Evolutionary conservation across 2,888 invertebrate genomes (phyloP), one percentile per base, ranked within the genome.

Genomic region (Cepaea hortensis): DNA sequence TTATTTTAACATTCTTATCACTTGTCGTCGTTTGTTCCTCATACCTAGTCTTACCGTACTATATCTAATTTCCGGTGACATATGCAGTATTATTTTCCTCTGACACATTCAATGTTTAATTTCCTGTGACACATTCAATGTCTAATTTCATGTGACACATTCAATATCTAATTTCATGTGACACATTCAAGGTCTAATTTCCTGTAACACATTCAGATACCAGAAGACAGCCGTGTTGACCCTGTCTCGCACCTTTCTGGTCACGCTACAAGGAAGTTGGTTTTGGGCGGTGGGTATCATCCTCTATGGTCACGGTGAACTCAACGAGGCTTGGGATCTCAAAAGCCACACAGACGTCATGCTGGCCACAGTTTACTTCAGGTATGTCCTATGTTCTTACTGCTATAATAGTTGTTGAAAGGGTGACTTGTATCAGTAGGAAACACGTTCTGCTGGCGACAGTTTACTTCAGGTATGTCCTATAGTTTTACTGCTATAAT

Each of bases 181-280:
- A 55, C 2, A 55, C 55, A 55, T 55, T 11, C 6, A 11, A 9
- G 6, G 55, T 55, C 55, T 55, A 55, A 55, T 23, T 61, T n/a
- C 23, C 11, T 5, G 48, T 23, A 35, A 23, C 23, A 18, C 75
- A 13, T 46, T 65, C 87, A 87, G 88, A 23, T 87, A 84, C 73
- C 87, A 87, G 62, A 70, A 68, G 35, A 75, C 87, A 20, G 82
- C 85, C 81, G 91, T 95, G 18, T 83, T 95, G 72, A 91, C 94
- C 0, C 88, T 95, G 73, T 89, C 93, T 15, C 89, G 95, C 72
- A 89, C 93, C n/a, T 95, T 94, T 88, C 94, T 95, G 85, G 92
- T 94, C 0, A 88, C 95, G n/a, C 91, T 95, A 15, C 95, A 95
- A 91, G 95, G 95, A 23, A 95, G 95, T 6, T 95, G 95, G 95